Evolutionary conservation across 2,113 vertebrate species (phyloP).

Genomic region (Prolemur simus): DNA sequence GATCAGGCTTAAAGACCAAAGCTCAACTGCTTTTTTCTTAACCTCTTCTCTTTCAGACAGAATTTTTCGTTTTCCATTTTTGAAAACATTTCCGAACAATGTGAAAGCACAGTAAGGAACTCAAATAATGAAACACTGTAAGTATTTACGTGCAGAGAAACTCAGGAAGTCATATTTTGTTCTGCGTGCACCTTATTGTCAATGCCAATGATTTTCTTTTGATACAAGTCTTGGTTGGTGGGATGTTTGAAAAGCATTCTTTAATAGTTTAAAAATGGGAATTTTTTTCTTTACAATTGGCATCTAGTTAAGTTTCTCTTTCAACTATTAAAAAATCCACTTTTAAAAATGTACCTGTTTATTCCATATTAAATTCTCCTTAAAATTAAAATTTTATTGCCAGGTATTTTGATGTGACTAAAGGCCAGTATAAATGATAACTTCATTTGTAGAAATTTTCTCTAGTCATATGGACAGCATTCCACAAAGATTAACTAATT

Average conservation of each 20-base stretch:
- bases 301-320: not conserved
- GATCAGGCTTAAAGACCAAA: slow-evolving; percentile 56
- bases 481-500: not conserved
- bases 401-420: not conserved
- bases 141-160: slow-evolving; percentile 81
- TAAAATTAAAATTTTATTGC: slow-evolving; percentile 4
- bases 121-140: slow-evolving; percentile 83
- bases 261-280: slow-evolving; percentile 63
- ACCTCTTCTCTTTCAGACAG: slow-evolving; percentile 83
- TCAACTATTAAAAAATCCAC: not conserved
- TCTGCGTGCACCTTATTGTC: slow-evolving; percentile 24
- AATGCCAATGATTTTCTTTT: slow-evolving; percentile 36
- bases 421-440: not conserved
- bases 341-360: not conserved
- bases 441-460: not conserved
- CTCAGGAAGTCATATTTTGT: not conserved
- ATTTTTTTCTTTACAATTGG: slow-evolving; percentile 15
- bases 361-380: not conserved
- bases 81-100: slow-evolving; percentile 90
- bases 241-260: slow-evolving; percentile 50
- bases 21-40: slow-evolving; percentile 54
- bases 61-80: slow-evolving; percentile 86
- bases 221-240: slow-evolving; percentile 57
- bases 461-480: not conserved
- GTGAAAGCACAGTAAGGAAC: slow-evolving; percentile 83